These are phyloP conservation scores for Haliclona indistincta DNA, from an alignment of 37 sponge, comb jelly and placozoan species.

Conservation along the genomic window DNA sequence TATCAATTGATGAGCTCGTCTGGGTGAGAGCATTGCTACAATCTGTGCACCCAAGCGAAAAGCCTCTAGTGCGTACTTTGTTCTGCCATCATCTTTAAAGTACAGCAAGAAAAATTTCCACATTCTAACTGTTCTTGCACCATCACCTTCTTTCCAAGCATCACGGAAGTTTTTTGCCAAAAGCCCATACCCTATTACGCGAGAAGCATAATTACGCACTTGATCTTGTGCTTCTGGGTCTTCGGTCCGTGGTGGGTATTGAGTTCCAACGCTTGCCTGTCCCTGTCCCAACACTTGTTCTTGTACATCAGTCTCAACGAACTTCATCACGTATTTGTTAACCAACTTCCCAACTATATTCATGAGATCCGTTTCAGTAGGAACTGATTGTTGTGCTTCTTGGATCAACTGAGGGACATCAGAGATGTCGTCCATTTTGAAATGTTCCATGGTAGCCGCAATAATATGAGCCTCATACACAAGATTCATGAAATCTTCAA, in stretches of 20 bases:
- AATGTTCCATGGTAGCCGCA: constrained; percentile 7
- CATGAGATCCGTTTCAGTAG: not conserved
- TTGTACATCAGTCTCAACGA: constrained; percentile 46
- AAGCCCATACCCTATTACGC: not conserved
- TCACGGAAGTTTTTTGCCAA: not conserved
- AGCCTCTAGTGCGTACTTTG: not conserved
- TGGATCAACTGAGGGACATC: not conserved
- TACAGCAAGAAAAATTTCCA: not conserved
- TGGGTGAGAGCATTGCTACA: too few relatives aligned
- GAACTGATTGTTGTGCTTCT: not conserved
- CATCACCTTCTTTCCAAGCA: not conserved
- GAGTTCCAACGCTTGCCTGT: not conserved
- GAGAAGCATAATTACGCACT: not conserved
- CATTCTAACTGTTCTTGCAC: not conserved
- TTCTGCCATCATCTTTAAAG: not conserved
- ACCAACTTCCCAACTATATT: not conserved
- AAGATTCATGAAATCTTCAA: constrained; percentile 1
- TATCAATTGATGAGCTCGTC: too few relatives aligned
- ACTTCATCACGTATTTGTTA: constrained; percentile 65
- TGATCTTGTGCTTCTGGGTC: not conserved
- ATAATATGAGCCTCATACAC: constrained; percentile 19
- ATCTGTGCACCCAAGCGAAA: too few relatives aligned
- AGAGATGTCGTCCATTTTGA: not conserved
- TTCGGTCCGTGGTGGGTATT: too few relatives aligned
- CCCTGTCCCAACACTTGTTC: not conserved